Percentiles rank a stretch among this genome's conserved stretches.
phyloP scores from a whole-genome alignment of 2,113 vertebrate genomes.

The Otus sunia region DNA sequence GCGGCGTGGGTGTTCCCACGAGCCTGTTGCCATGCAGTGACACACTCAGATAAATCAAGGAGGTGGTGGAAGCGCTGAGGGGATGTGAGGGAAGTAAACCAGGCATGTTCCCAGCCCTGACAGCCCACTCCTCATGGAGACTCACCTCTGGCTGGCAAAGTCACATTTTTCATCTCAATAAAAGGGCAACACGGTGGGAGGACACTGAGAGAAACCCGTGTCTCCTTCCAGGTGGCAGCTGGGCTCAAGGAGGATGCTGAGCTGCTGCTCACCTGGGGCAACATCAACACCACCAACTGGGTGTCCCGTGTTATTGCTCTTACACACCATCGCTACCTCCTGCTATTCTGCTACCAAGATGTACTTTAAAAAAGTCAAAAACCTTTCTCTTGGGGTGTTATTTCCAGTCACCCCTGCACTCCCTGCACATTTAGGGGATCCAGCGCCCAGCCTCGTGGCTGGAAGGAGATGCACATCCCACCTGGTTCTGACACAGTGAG shows the following conservation, averaged over 20 bases:
- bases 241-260: not conserved
- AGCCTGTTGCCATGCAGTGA: not conserved
- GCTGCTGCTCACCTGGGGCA: not conserved
- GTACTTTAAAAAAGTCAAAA: not conserved
- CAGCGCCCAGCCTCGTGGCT: not conserved
- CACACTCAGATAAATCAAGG: not conserved
- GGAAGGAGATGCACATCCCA: not conserved
- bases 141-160: slow-evolving; percentile 3
- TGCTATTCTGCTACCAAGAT: not conserved
- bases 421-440: not conserved
- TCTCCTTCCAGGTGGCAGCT: not conserved
- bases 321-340: not conserved
- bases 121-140: not conserved
- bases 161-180: not conserved
- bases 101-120: not conserved
- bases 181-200: not conserved
- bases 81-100: not conserved
- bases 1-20: not conserved
- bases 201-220: not conserved
- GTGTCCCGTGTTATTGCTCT: not conserved
- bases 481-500: rapidly evolving
- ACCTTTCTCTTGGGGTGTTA: not conserved
- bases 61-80: not conserved
- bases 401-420: too few species aligned
- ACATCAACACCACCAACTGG: not conserved